A percentile compares a stretch with the other conserved stretches of the same genome.
phyloP scores from a whole-genome alignment of 2,888 invertebrate species.

The Drosophila pseudotalamancana region DNA sequence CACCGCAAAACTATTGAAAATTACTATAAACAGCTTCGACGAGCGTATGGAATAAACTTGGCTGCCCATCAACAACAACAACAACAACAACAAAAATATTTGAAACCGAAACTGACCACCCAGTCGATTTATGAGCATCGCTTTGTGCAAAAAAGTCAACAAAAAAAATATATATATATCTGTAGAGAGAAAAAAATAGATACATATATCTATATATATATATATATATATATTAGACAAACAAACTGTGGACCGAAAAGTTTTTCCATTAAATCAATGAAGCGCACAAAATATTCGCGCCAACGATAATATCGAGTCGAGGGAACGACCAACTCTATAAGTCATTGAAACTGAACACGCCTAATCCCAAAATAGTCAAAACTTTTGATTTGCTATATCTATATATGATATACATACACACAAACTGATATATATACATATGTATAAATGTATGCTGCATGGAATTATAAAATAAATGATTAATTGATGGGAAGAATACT shows the following conservation, averaged over 20 bases:
- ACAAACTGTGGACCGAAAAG: constrained; percentile 56
- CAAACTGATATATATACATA: no score
- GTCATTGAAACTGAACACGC: constrained; percentile 30
- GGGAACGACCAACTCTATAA: constrained; percentile 9
- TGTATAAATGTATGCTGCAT: neutral
- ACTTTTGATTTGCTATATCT: constrained; percentile 41
- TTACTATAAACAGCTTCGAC: constrained; percentile 64
- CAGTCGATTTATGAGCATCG: constrained; percentile 64
- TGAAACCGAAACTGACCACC: constrained; percentile 44
- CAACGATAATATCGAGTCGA: constrained; percentile 56
- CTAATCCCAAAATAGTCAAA: constrained; percentile 42
- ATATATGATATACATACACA: no score
- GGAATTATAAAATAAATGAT: neutral
- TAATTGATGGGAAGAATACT: constrained; percentile 12
- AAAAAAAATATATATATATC: no score
- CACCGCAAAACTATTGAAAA: constrained; percentile 65
- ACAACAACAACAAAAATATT: constrained; percentile 33
- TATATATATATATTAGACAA: constrained; percentile 22
- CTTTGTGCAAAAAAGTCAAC: constrained; percentile 39
- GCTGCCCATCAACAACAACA: constrained; percentile 31
- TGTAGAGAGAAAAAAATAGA: neutral
- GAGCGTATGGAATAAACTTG: constrained; percentile 41
- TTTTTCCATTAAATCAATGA: constrained; percentile 81
- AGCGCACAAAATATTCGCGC: constrained; percentile 73
- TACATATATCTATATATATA: neutral